Evolutionary conservation across 1,140 invertebrate genomes (phyloP).

Genomic region (Heliothis virescens): DNA sequence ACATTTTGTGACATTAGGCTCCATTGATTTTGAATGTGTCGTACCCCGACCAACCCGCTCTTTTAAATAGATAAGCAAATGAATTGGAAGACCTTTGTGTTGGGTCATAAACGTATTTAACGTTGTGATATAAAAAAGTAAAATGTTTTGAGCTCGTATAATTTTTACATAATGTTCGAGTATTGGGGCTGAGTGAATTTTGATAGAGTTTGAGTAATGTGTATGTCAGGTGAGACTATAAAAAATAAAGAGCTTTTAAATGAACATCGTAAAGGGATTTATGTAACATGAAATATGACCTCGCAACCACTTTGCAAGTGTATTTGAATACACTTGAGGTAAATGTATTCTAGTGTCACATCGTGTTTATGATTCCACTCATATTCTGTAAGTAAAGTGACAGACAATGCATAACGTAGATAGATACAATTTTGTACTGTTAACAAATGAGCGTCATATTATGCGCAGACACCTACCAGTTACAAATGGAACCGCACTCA

Average conservation of each 20-base stretch:
- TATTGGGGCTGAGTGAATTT: conserved; percentile 39
- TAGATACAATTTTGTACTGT: conserved; percentile 22
- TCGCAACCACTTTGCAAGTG: neutral
- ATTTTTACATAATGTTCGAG: conserved; percentile 44
- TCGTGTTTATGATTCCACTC: conserved; percentile 6
- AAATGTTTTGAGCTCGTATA: conserved; percentile 53
- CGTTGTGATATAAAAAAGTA: conserved; percentile 49
- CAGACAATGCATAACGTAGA: conserved; percentile 1
- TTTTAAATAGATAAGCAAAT: conserved; percentile 85
- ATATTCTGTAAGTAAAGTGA: conserved; percentile 1
- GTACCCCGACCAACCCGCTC: conserved; percentile 72
- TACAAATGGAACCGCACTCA: conserved; percentile 64
- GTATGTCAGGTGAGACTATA: conserved; percentile 13
- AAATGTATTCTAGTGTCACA: neutral
- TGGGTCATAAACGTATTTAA: conserved; percentile 53
- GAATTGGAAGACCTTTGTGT: conserved; percentile 82
- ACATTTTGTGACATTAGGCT: conserved; percentile 84
- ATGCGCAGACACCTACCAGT: conserved; percentile 18
- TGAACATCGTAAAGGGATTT: conserved; percentile 6
- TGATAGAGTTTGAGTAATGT: conserved; percentile 37
- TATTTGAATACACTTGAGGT: neutral
- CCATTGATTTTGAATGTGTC: conserved; percentile 81
- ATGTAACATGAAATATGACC: conserved; percentile 1
- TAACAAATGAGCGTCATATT: conserved; percentile 24
- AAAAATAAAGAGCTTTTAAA: conserved; percentile 8